Conservation (phyloP, 2,797 vertebrate species). For the Premnoplex brunnescens region DNA sequence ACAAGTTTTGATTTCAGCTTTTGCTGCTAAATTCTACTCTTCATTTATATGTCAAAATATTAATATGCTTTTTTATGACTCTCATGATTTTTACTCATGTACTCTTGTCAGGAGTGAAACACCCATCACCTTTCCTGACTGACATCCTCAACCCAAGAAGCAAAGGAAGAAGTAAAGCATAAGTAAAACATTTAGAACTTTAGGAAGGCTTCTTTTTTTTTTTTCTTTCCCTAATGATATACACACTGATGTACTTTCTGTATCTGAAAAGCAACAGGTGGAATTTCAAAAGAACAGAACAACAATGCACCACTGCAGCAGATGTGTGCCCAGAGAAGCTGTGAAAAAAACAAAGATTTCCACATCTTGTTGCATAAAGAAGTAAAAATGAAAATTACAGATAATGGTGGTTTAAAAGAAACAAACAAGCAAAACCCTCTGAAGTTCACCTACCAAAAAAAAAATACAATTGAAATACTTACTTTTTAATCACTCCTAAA, state of each 20-base stretch:
- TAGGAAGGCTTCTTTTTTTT: not conserved
- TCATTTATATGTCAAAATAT: slow-evolving; percentile 51
- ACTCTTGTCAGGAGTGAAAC: not conserved
- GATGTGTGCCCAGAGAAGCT: not conserved
- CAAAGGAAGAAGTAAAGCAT: not conserved
- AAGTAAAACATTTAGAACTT: not conserved
- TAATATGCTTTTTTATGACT: not conserved
- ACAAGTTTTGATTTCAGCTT: slow-evolving; percentile 54
- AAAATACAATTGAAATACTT: not conserved
- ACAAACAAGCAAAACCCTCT: not conserved
- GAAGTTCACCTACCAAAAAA: not conserved
- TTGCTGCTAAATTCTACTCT: slow-evolving; percentile 20
- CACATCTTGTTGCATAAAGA: not conserved
- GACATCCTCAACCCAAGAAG: not conserved
- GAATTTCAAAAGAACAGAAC: not conserved
- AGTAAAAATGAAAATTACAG: not conserved
- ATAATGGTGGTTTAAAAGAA: not conserved
- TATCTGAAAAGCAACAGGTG: not conserved
- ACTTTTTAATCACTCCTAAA: not conserved
- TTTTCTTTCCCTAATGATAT: not conserved
- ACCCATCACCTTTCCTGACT: not conserved
- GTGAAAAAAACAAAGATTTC: not conserved
- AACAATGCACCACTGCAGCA: not conserved
- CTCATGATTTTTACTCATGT: not conserved
- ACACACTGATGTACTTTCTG: not conserved